A percentile compares a stretch with the other conserved stretches of the same genome.
Evolutionary conservation across 23 tunicate species (phyloP).

Genomic region (Halocynthia roretzi): DNA sequence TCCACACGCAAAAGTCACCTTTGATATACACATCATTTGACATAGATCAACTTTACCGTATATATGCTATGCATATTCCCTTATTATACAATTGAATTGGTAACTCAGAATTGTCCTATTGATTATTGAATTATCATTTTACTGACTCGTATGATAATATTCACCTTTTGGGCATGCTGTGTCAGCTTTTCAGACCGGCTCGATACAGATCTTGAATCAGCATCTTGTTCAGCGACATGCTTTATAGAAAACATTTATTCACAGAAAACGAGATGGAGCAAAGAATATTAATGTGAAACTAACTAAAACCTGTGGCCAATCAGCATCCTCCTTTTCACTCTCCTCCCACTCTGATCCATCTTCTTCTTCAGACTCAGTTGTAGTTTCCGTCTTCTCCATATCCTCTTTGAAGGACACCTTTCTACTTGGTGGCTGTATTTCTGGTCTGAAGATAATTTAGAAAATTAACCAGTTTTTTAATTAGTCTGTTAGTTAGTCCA

Average conservation of each 20-base stretch:
- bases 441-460: no score
- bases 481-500: no score
- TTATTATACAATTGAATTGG: no score
- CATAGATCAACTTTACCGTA: no score
- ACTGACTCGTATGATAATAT: background rate
- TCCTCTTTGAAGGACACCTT: conserved; percentile 7
- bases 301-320: conserved; percentile 49
- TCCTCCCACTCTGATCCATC: conserved; percentile 31
- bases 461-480: no score
- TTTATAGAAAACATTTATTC: background rate
- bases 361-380: conserved; percentile 28
- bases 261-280: background rate
- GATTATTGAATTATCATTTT: background rate
- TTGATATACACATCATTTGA: no score
- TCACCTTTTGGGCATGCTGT: conserved; percentile 83
- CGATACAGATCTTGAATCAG: conserved; percentile 59
- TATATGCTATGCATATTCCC: no score
- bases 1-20: no score
- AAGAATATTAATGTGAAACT: background rate
- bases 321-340: conserved; percentile 33
- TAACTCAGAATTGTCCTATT: no score
- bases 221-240: background rate
- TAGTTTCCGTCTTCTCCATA: conserved; percentile 13
- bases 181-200: conserved; percentile 84
- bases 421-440: background rate